Evolutionary conservation across 2,888 invertebrate species (phyloP).

Genomic region (Tortricodes alternella): DNA sequence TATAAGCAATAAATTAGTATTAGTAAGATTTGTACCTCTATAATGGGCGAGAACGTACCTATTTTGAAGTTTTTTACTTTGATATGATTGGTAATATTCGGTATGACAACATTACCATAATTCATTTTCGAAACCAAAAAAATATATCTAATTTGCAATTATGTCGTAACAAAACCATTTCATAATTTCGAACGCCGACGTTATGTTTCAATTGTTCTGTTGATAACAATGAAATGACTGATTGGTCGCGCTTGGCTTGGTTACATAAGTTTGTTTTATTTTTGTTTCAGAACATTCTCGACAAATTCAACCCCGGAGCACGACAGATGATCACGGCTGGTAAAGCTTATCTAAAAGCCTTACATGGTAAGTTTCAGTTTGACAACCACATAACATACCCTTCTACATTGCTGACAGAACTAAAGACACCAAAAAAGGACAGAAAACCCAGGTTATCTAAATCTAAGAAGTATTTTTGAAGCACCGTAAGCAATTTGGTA

Average conservation of each 20-base stretch:
- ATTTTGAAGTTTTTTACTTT: no score
- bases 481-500: no score
- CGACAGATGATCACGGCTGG: constrained; percentile 96
- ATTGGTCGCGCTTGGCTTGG: constrained; percentile 37
- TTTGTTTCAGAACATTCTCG: constrained; percentile 95
- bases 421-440: not conserved
- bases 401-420: no score
- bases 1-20: no score
- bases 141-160: constrained; percentile 28
- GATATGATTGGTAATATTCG: no score
- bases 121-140: not conserved
- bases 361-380: constrained; percentile 90
- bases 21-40: no score
- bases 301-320: constrained; percentile 97
- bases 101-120: no score
- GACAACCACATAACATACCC: not conserved
- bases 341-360: constrained; percentile 96
- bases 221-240: constrained; percentile 43
- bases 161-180: constrained; percentile 21
- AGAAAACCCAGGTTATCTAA: no score
- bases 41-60: no score
- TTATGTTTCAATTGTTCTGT: constrained; percentile 23
- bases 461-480: no score
- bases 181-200: constrained; percentile 21
- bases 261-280: constrained; percentile 37